Base-by-base conservation (phyloP, 2,113 vertebrate species). In the Artemisiospiza belli region DNA sequence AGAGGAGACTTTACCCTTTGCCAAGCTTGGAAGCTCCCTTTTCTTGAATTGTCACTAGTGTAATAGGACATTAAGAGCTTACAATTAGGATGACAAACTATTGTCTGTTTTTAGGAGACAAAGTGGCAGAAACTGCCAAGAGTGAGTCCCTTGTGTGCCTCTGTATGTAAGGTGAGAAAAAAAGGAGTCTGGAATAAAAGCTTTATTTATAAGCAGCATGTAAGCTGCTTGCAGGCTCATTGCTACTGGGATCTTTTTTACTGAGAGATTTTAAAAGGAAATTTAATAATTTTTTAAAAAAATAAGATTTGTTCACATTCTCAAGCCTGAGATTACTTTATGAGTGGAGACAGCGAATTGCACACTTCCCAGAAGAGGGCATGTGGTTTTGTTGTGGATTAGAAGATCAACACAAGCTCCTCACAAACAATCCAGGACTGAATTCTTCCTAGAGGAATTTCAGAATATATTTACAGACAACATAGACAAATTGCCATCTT, bases 61-160 rank as follows among this genome's bases (percentile, higher is more conserved):
- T 80, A 90, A 85, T 47, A 73, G 84, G 55, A 87, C 78, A 91
- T 73, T 39, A 74, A 87, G 35, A 80, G 51, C 31, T 63, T 80
- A 95, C 55, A 88, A 44, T 59, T 55, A 55, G 84, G 44, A 91
- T 9, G 20, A 88, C 79, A 83, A 59, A 12, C 57, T 78, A 83
- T 67, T 93, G 72, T 77, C 64, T 57, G 51, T 5, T 83, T 93
- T 86, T 44, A 94, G 85, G 79, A 91, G 88, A 90, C 4, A 6
- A 70, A 81, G 76, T 72, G 61, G 52, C 64, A 94, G 83, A 84
- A 93, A 28, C 52, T 81, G 90, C 82, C 87, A 96, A 62, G 51
- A 80, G 28, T 7, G 37, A 84, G 67, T 93, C 68, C 57, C 58
- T 23, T 63, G 52, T 64, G 81, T 39, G 27, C 12, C 63, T 85